Conservation (phyloP, 2,113 vertebrate genomes). For the Campylorhamphus procurvoides region DNA sequence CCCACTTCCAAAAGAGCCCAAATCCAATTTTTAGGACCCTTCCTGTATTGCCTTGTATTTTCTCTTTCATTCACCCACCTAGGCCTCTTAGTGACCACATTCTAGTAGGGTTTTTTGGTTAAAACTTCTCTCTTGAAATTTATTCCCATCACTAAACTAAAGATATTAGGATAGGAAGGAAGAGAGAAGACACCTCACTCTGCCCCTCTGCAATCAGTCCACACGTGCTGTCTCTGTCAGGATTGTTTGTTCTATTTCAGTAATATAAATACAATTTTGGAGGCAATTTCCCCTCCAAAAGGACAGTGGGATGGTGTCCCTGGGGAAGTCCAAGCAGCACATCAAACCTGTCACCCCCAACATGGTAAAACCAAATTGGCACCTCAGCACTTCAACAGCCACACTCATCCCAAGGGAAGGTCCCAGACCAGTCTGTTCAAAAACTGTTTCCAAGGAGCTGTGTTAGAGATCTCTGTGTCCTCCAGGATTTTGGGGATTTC, state of each 20-base stretch:
- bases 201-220: not conserved
- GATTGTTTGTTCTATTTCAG: rapidly evolving
- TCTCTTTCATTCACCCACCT: not conserved
- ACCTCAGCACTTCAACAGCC: rapidly evolving
- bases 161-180: not conserved
- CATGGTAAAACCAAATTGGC: not conserved
- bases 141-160: not conserved
- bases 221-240: not conserved
- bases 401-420: not conserved
- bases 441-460: not conserved
- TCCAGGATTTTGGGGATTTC: not conserved
- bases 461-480: not conserved
- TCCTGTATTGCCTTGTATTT: rapidly evolving
- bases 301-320: not conserved
- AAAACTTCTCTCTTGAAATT: not conserved
- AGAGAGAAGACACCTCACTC: not conserved
- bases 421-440: not conserved
- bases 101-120: not conserved
- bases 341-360: not conserved
- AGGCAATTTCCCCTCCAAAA: not conserved
- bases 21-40: not conserved
- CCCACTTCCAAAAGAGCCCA: not conserved
- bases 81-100: not conserved
- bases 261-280: not conserved
- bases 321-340: not conserved